Evolutionary conservation across 2,113 vertebrate genomes (phyloP).

Genomic region (Urocolius indicus): DNA sequence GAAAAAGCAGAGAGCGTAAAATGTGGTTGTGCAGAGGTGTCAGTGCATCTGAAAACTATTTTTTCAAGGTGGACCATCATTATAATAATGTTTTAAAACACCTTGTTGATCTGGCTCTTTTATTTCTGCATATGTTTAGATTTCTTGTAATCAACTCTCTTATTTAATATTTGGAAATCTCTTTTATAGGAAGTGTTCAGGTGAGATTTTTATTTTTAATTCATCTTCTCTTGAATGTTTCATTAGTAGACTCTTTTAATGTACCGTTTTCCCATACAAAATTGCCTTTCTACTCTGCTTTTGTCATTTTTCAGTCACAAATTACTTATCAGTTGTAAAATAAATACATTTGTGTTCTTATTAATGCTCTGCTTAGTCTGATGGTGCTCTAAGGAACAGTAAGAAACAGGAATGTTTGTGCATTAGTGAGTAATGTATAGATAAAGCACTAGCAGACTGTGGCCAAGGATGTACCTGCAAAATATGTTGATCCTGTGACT

Average conservation of each 20-base stretch:
- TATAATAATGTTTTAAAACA: not conserved
- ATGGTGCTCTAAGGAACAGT: not conserved
- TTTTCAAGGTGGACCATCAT: not conserved
- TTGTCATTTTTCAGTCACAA: not conserved
- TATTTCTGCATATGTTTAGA: not conserved
- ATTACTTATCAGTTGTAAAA: constrained; percentile 18
- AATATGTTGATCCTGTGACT: not conserved
- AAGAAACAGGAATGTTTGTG: not conserved
- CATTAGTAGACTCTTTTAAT: not conserved
- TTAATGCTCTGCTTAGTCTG: not conserved
- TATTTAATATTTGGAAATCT: not conserved
- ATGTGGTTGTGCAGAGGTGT: not conserved
- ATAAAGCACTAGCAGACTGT: not conserved
- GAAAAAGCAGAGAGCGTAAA: not conserved
- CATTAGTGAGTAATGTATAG: not conserved
- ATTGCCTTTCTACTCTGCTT: constrained; percentile 16
- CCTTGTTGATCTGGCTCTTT: not conserved
- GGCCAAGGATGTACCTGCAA: not conserved
- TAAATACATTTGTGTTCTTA: not conserved
- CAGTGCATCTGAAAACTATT: not conserved
- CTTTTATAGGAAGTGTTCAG: not conserved
- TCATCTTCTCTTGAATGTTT: not conserved
- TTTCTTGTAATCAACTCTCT: not conserved
- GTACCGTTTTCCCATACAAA: not conserved
- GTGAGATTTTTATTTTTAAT: not conserved